Evolutionary conservation across 2,888 invertebrate species (phyloP).

Genomic region (Phaonia tiefii): DNA sequence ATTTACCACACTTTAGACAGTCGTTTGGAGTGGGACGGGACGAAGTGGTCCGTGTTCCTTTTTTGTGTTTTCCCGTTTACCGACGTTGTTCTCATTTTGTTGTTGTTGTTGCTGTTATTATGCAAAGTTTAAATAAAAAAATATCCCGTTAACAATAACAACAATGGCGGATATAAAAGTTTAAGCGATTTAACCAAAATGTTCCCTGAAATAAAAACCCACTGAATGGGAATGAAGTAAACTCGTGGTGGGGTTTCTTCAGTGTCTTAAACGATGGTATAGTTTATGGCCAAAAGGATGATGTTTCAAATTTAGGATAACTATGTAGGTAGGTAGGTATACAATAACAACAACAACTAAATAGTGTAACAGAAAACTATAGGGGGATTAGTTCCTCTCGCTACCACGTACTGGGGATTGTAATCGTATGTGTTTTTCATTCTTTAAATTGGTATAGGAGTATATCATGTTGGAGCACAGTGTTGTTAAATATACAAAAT

Average conservation of each 20-base stretch:
- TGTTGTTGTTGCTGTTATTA: constrained; percentile 39
- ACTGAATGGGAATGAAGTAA: constrained; percentile 15
- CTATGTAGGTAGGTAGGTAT: constrained; percentile 11
- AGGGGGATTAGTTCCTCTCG: neutral
- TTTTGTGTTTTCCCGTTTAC: constrained; percentile 23
- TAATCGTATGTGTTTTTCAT: neutral
- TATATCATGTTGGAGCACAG: constrained; percentile 60
- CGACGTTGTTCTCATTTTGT: constrained; percentile 31
- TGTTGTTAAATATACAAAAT: too few relatives aligned
- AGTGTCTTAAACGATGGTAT: constrained; percentile 14
- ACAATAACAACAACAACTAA: too few relatives aligned
- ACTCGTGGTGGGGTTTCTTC: constrained; percentile 8
- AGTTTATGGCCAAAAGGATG: constrained; percentile 20
- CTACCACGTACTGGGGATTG: constrained; percentile 42
- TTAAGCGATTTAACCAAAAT: constrained; percentile 64
- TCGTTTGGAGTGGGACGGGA: constrained; percentile 34
- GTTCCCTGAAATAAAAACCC: constrained; percentile 41
- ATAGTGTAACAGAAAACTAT: too few relatives aligned
- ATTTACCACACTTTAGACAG: constrained; percentile 64
- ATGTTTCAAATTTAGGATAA: constrained; percentile 48
- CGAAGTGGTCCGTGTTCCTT: neutral
- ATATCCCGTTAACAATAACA: constrained; percentile 57
- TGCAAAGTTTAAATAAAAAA: constrained; percentile 37
- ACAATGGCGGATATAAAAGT: constrained; percentile 66
- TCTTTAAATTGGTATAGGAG: constrained; percentile 56